Evolutionary conservation across 2,113 vertebrate species (phyloP), one percentile per base, ranked within the genome.

Genomic region (Bubalus kerabau): DNA sequence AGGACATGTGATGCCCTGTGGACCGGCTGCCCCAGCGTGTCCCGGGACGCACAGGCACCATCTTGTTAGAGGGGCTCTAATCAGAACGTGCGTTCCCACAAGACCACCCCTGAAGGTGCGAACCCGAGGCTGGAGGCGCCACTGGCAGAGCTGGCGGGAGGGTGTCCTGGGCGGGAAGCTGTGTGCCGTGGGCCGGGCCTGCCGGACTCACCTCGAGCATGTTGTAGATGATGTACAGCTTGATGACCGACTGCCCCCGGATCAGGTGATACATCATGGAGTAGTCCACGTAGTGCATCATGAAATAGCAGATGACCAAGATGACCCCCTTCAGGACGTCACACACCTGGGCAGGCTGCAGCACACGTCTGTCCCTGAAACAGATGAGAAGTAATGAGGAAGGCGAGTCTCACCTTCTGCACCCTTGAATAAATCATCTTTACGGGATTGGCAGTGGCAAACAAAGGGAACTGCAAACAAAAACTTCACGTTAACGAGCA

Each of bases 251-350:
- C 98, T 99, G 99, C 32, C 99, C 99, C 95, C 99, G 98, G 98
- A 99, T 99, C 97, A 99, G 99, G 98, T 99, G 99, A 97, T 99
- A 99, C 99, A 99, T 99, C 99, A 99, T 99, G 98, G 99, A 99
- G 98, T 99, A 99, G 98, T 99, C 99, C 43, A 99, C 99, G 36
- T 99, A 99, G 98, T 99, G 99, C 99, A 99, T 99, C 99, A 99
- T 99, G 98, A 99, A 99, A 98, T 99, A 99, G 99, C 99, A 99
- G 96, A 99, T 99, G 89, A 99, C 98, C 99, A 99, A 97, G 98
- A 99, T 99, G 96, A 99, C 98, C 57, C 99, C 99, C 99, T 99
- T 99, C 98, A 99, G 98, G 98, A 99, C 98, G 98, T 99, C 99
- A 97, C 99, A 99, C 94, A 99, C 99, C 98, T 99, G 99, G 87